Base-by-base conservation (phyloP, 2,888 invertebrate genomes). In the Macaria notata region DNA sequence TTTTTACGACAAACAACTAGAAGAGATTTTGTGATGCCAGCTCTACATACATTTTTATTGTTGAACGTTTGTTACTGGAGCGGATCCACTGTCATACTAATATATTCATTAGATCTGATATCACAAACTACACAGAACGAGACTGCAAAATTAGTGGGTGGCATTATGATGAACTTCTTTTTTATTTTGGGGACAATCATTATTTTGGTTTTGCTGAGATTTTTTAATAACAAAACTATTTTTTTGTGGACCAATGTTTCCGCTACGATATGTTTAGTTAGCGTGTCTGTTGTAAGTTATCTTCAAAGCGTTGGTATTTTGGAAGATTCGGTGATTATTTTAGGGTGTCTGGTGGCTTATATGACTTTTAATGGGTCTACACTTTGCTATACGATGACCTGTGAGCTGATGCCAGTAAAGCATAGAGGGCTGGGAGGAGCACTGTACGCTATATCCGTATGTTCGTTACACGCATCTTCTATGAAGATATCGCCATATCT, bases 351-450 rank as follows among this genome's bases (percentile, higher is more conserved):
- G 9, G 5, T 9, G 4, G 46, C 4, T 9, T 49, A 41, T 33
- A 5, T 43, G 3, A 36, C 49, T 6, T 39, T 49, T 4, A 43
- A 19, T 36, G 59, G 52, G 38, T 8, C 4, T 33, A 3, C 41
- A 44, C 3, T 29, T 55, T 30, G 49, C 48, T 49, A 50, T 9
- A 43, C 49, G 6, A 33, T 61, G 9, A 38, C 56, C 5, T 41
- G 53, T 33, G 62, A 59, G 38, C 46, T 62, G 19, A 62, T 65
- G 59, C 65, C 65, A 4, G 56, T 65, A 0, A 65, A 61, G n/a
- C 59, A 65, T 19, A 59, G 56, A 19, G 59, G 57, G 8, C 4
- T 61, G 6, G 62, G 65, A 19, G 62, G 62, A 3, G 56, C 54
- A 0, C 6, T 61, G 31, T 58, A 51, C 48, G 44, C 57, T 4